These are phyloP conservation scores for Gypaetus barbatus DNA, from an alignment of 2,797 vertebrate genomes.

Conservation along the genomic window DNA sequence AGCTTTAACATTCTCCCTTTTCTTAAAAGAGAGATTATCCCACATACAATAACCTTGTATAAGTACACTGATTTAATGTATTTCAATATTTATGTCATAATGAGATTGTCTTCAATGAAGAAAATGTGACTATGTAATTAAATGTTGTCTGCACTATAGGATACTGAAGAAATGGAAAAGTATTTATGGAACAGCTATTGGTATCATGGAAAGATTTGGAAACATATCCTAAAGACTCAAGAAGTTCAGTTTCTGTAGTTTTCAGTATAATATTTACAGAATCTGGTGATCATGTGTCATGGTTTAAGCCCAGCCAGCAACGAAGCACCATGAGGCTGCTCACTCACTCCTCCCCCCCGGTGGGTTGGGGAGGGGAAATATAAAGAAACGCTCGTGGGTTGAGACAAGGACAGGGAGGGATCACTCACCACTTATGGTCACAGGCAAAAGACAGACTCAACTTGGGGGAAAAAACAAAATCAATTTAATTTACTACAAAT, in stretches of 20 bases:
- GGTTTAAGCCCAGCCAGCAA: too few species aligned
- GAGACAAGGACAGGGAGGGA: too few species aligned
- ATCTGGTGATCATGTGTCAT: not conserved
- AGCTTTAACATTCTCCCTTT: not conserved
- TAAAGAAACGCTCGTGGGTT: accelerated
- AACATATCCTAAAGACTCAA: not conserved
- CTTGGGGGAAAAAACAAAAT: too few species aligned
- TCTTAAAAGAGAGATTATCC: not conserved
- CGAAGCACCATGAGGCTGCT: too few species aligned
- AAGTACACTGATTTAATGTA: not conserved
- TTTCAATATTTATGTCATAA: not conserved
- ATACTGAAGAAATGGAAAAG: not conserved
- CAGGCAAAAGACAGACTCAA: too few species aligned
- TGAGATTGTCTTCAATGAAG: not conserved
- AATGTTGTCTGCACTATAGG: not conserved
- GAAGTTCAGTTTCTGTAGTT: not conserved
- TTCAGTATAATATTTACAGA: not conserved
- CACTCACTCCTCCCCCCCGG: too few species aligned
- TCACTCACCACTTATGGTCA: too few species aligned
- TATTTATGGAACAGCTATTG: not conserved
- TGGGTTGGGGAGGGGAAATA: too few species aligned
- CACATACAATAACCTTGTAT: not conserved
- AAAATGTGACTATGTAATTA: not conserved
- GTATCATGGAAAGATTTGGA: not conserved
- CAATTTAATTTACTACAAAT: too few species aligned